A percentile compares a stretch with the other conserved stretches of the same genome.
phyloP scores from a whole-genome alignment of 2,888 invertebrate species.

The Congeria kusceri region DNA sequence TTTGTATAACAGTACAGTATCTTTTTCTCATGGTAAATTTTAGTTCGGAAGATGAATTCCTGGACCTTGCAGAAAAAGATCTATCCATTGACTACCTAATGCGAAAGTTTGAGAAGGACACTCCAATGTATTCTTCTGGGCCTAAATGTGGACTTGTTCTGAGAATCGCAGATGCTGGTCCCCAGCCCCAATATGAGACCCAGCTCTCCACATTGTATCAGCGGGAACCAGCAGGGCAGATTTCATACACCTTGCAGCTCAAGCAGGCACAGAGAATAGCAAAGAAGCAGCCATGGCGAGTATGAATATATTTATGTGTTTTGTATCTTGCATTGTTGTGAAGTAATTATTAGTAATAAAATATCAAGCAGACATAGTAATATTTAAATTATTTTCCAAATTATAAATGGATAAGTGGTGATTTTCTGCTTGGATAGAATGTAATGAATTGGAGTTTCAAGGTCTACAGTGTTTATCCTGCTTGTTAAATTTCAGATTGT shows the following conservation, averaged over 20 bases:
- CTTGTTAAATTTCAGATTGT: constrained; percentile 54
- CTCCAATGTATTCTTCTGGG: constrained; percentile 22
- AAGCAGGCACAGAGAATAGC: constrained; percentile 47
- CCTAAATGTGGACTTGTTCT: constrained; percentile 56
- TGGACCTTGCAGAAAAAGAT: constrained; percentile 44
- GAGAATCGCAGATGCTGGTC: constrained; percentile 34
- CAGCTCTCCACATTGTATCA: constrained; percentile 58
- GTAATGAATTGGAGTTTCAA: no score
- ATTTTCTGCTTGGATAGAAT: no score
- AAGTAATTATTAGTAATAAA: not conserved
- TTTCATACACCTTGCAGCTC: constrained; percentile 47
- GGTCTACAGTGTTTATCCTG: no score
- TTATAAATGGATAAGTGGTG: no score
- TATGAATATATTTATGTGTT: constrained; percentile 15
- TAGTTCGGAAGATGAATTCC: constrained; percentile 19
- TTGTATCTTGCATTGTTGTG: no score
- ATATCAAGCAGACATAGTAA: no score
- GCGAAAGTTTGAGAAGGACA: constrained; percentile 33
- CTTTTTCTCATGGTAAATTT: no score
- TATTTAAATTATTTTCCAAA: no score
- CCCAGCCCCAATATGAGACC: constrained; percentile 43
- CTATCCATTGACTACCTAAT: constrained; percentile 42
- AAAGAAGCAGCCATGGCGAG: constrained; percentile 63
- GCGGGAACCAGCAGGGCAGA: constrained; percentile 16
- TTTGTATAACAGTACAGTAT: no score